Conservation (phyloP, 92 coral and sea anemone species). For the Actinostola sp. region DNA sequence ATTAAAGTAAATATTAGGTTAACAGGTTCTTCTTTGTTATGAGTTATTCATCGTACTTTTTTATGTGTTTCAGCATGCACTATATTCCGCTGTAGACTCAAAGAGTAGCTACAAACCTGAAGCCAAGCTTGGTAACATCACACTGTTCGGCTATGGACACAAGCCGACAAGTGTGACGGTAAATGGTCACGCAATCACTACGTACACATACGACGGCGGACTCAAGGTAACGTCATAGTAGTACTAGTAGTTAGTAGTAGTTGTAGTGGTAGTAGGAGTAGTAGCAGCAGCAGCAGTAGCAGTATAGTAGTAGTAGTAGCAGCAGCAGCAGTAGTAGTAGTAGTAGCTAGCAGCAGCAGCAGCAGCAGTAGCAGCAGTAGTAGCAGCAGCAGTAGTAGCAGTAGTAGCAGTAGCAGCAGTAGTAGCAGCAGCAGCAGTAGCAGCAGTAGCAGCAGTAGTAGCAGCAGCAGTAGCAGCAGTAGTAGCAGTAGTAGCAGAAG, state of each 20-base stretch:
- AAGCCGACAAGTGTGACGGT: constrained; percentile 65
- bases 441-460: too few species aligned
- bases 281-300: background rate
- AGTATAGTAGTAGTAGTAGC: background rate
- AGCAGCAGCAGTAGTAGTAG: background rate
- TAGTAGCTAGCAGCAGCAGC: too few species aligned
- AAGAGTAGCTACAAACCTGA: constrained; percentile 50
- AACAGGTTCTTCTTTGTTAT: background rate
- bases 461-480: too few species aligned
- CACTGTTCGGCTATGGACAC: constrained; percentile 55
- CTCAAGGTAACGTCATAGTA: constrained; percentile 32
- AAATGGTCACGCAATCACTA: constrained; percentile 55
- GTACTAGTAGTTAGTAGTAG: background rate
- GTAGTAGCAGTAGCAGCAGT: too few species aligned
- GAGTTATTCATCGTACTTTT: background rate
- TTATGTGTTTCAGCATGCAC: constrained; percentile 29
- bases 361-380: background rate
- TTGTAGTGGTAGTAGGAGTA: background rate
- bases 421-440: too few species aligned
- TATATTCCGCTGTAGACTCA: constrained; percentile 36
- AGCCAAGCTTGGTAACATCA: constrained; percentile 44
- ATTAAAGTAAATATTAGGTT: too few species aligned
- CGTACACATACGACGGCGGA: constrained; percentile 46
- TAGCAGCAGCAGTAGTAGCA: background rate
- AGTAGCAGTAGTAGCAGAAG: too few species aligned